Conservation (phyloP, 2,888 invertebrate species). For the Trileptium ribeirensis region DNA sequence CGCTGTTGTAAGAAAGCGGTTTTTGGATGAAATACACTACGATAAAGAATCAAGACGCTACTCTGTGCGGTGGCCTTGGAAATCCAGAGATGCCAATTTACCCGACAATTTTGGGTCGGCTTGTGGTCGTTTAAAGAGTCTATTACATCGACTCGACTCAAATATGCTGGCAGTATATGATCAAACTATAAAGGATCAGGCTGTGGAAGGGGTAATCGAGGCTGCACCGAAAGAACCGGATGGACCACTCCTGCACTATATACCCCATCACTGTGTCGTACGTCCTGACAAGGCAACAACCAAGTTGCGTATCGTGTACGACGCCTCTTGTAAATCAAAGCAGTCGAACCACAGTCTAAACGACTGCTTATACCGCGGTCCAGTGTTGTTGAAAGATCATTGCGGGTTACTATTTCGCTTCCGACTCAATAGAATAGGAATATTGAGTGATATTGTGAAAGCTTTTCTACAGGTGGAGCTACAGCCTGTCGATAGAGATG, state of each 20-base stretch:
- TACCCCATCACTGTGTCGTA: slow-evolving; percentile 33
- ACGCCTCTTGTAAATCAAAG: slow-evolving; percentile 29
- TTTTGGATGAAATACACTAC: no score
- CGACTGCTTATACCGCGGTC: slow-evolving; percentile 30
- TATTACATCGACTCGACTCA: no score
- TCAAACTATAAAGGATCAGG: no score
- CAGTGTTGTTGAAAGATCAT: slow-evolving; percentile 25
- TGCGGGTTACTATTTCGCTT: slow-evolving; percentile 25
- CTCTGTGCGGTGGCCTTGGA: no score
- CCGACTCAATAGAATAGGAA: neutral
- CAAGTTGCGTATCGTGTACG: slow-evolving; percentile 39
- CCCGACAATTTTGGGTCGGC: no score
- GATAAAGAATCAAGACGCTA: no score
- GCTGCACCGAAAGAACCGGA: no score
- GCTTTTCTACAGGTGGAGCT: slow-evolving; percentile 25
- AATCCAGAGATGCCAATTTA: no score
- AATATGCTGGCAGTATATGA: no score
- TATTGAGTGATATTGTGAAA: slow-evolving; percentile 25
- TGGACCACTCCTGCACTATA: slow-evolving; percentile 29
- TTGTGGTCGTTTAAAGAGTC: no score
- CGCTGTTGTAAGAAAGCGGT: no score
- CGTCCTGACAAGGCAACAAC: slow-evolving; percentile 30
- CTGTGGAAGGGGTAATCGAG: no score
- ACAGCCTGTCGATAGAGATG: slow-evolving; percentile 24
- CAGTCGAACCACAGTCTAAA: slow-evolving; percentile 22